Base-by-base conservation (phyloP, 1,140 invertebrate species). In the Apolygus lucorum region DNA sequence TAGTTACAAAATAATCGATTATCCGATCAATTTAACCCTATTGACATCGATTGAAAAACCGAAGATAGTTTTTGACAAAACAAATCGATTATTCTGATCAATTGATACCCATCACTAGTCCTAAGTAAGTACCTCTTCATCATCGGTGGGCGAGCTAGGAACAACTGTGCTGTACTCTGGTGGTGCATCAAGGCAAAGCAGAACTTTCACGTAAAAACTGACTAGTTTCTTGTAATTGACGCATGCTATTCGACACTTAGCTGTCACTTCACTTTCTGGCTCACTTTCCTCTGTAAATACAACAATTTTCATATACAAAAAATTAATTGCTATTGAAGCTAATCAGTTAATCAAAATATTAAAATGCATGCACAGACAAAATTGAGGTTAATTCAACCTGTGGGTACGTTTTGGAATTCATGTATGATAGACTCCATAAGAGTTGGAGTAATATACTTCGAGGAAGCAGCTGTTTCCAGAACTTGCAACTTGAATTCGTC, bases 401-500 rank as follows among this genome's bases (percentile, higher is more conserved):
- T 42, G 34, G 34, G 4, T 42, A 42, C 34, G 34, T 4, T 42
- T 8, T 17, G 17, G 17, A 42, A 42, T 42, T 42, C 4, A 42
- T 42, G 34, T 42, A 70, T 28, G 13, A 64, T 54, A 52, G 63
- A 59, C 25, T 42, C 28, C 28, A 88, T 73, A 28, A 84, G 78
- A 66, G 86, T 81, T 1, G 83, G 80, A 49, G 81, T 78, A 54
- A 84, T 79, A 74, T 86, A 80, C 77, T 85, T 86, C 76, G 83
- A 86, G 52, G 80, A 83, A 54, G 86, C 81, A 66, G 92, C 77
- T 78, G 90, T 84, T 74, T 91, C 89, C 64, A 92, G 75, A 34
- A 82, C 86, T 77, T 91, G 88, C 70, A 86, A 81, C 69, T 84
- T 85, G 49, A 91, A 82, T 76, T 90, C 87, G 59, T 84, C 80